A percentile compares a stretch with the other conserved stretches of the same genome.
Evolutionary conservation across 92 coral and sea anemone species (phyloP).

Genomic region (Galaxea fascicularis): DNA sequence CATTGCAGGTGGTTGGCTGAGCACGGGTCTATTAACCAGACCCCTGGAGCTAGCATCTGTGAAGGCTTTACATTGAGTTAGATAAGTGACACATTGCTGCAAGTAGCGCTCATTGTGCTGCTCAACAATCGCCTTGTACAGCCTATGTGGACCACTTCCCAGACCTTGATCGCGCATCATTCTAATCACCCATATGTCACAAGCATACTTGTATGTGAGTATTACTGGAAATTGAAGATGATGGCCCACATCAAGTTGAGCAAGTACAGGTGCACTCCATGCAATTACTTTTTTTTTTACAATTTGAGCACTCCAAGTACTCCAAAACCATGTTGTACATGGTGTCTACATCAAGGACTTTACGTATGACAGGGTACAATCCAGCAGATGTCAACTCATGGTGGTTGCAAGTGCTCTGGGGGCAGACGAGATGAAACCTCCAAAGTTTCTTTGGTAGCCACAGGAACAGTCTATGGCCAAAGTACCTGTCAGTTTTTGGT

Average conservation of each 20-base stretch:
- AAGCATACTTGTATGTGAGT: slow-evolving; percentile 41
- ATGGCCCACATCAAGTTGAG: slow-evolving; percentile 48
- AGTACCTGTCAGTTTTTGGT: too few relatives aligned
- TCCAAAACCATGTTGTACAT: slow-evolving; percentile 22
- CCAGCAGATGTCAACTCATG: slow-evolving; percentile 52
- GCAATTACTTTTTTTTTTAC: slow-evolving; percentile 33
- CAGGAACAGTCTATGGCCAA: slow-evolving; percentile 37
- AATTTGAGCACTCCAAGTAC: slow-evolving; percentile 25
- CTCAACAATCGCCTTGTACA: slow-evolving; percentile 28
- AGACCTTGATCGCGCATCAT: slow-evolving; percentile 33
- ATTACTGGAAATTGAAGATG: slow-evolving; percentile 30
- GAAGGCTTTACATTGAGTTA: slow-evolving; percentile 45
- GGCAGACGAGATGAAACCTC: slow-evolving; percentile 32
- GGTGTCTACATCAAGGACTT: slow-evolving; percentile 46
- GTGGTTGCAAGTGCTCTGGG: slow-evolving; percentile 26
- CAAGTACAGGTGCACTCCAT: slow-evolving; percentile 40
- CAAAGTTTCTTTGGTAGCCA: slow-evolving; percentile 58
- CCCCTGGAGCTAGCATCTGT: too few relatives aligned
- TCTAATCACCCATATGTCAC: slow-evolving; percentile 49
- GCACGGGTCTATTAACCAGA: too few relatives aligned
- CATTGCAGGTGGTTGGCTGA: slow-evolving; percentile 41
- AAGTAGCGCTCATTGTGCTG: slow-evolving; percentile 45
- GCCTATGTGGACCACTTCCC: slow-evolving; percentile 27
- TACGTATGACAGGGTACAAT: slow-evolving; percentile 47
- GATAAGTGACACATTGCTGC: slow-evolving; percentile 24